These are phyloP conservation scores for Phasianus colchicus DNA, from an alignment of 2,113 vertebrate species.

Conservation along the genomic window DNA sequence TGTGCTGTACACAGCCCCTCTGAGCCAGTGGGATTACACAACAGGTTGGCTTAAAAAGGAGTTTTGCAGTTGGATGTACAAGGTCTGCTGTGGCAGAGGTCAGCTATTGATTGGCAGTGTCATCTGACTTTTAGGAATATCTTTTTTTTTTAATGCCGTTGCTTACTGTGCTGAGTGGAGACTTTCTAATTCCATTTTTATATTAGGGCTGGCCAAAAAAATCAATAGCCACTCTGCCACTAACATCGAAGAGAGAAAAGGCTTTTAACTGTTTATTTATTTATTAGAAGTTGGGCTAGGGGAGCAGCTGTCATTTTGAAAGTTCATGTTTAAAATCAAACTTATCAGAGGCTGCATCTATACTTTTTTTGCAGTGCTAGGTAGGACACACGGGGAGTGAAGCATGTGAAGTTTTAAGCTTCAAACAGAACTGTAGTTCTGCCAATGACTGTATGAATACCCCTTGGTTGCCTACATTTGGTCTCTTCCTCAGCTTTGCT, in stretches of 20 bases:
- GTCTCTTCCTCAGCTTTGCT: neutral
- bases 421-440: rapidly evolving
- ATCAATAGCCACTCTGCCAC: slow-evolving; percentile 43
- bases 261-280: neutral
- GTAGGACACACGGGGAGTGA: neutral
- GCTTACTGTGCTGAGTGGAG: slow-evolving; percentile 36
- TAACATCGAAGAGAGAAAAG: slow-evolving; percentile 20
- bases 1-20: neutral
- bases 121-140: slow-evolving; percentile 1
- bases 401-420: neutral
- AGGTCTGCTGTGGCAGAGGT: slow-evolving; percentile 18
- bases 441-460: neutral
- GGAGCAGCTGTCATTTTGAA: neutral
- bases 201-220: slow-evolving; percentile 39
- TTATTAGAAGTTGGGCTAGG: neutral
- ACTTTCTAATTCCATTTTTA: slow-evolving; percentile 29
- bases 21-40: neutral
- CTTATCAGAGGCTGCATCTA: neutral
- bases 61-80: slow-evolving; percentile 17
- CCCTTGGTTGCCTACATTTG: neutral
- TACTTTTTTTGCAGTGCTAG: neutral
- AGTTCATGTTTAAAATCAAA: neutral
- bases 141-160: slow-evolving; percentile 13
- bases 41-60: slow-evolving; percentile 14
- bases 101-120: slow-evolving; percentile 9